Evolutionary conservation across 2,113 vertebrate species (phyloP), one percentile per base, ranked within the genome.

Genomic region (Alaudala cheleensis): DNA sequence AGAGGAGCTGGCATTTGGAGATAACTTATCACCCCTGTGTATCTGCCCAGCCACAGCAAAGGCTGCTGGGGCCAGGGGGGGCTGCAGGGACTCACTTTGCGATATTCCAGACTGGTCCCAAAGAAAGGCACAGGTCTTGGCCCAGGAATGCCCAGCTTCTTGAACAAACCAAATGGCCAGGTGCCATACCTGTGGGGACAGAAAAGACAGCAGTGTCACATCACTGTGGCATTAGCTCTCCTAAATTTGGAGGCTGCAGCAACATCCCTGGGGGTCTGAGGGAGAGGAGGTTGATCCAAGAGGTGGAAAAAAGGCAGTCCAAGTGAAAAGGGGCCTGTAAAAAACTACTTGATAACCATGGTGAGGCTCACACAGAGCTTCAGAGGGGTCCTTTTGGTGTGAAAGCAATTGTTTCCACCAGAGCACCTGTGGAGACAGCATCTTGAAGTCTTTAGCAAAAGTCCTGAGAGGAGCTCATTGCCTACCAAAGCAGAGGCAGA

Each of bases 121-220:
- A 99, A 0, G 86, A 98, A 99, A 45, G 99, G 99, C 47, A 98
- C 25, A 11, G 98, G 98, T 21, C 5, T 98, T 22, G 99, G 99
- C 88, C 98, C 98, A 0, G 96, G 90, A 81, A 99, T 98, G 40
- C 98, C 98, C 60, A 98, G 3, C 23, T 98, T 99, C 87, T 94
- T 98, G 88, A 99, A 98, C 11, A 98, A 5, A 5, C 97, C 31
- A 71, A 95, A 97, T 0, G 98, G 98, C 98, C 97, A 98, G 47
- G 62, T 94, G 8, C 98, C 95, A 4, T 98, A 99, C 25, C 99
- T 99, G 66, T 31, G 58, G 51, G 78, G n/a, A 6, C 23, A 90
- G 58, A 72, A 83, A 79, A 60, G 18, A 44, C 12, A 37, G 31
- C 14, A 0, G 26, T 10, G 26, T 44, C 67, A 18, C 4, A 11